Base-by-base conservation (phyloP, 2,888 invertebrate species). In the Eupithecia exiguata region DNA sequence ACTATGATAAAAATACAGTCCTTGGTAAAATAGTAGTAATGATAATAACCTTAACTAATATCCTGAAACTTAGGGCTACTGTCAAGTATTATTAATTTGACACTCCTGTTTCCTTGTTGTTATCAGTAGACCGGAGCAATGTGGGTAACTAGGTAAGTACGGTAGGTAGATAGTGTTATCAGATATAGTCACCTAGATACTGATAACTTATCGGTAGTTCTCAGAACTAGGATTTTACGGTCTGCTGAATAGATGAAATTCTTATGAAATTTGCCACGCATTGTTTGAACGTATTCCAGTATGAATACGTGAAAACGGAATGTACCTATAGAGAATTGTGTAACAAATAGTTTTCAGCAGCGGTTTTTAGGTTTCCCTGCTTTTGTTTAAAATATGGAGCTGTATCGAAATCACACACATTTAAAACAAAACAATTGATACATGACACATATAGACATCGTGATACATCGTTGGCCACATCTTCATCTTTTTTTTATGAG, bases 111-210 rank as follows among this genome's bases (percentile, higher is more conserved):
- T 66, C 66, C 66, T 21, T 40, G 25, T 66, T 43, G 25, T 66
- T 66, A 66, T 66, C 66, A 40, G 18, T 38, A 21, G 12, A 25
- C 38, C 40, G 25, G n/a, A 66, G 40, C 40, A 7, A 66, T 66
- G 5, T 66, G 40, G 66, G 66, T 66, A 66, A 66, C 66, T 66
- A 21, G 66, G 66, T 66, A 40, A 66, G 40, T n/a, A 66, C 66
- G 40, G 66, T 40, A 25, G 38, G 66, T 66, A 21, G 40, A 66
- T 66, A 66, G 25, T 21, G 66, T 40, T 66, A 66, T 66, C 40
- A 66, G 66, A 66, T 66, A 66, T 12, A 62, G 35, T 62, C 66
- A 25, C 21, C 38, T 66, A 38, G 66, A 25, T 43, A 40, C 53
- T 40, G 66, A 66, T 66, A 66, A 66, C 21, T 21, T n/a, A 38